Base-by-base conservation (phyloP, 2,888 invertebrate genomes). In the Thumatha senex region DNA sequence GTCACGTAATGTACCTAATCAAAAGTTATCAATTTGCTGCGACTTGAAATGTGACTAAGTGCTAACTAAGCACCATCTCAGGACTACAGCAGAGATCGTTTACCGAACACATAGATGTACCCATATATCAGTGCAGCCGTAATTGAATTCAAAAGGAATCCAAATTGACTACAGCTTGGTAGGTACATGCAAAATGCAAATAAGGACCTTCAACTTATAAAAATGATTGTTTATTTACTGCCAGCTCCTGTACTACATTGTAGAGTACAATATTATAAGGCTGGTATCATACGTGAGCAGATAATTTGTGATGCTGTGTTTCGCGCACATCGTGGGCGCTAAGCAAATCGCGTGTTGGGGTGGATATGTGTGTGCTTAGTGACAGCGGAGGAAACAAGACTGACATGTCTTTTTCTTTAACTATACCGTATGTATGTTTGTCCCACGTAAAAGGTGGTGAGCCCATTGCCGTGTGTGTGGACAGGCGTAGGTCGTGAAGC, bases 221-320 rank as follows among this genome's bases (percentile, higher is more conserved):
- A 39, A 24, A 29, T 12, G n/a, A 29, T 24, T 12, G 10, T 30
- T 39, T 40, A 56, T 62, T 54, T 49, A 38, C 13, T 13, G 10
- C 42, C 8, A 12, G 12, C 63, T 62, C 50, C 39, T 49, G 33
- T 52, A 14, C 55, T 62, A 58, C 53, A 42, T 48, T 48, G 48
- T 41, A 10, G 39, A 14, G 38, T 54, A 42, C 46, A 54, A 30
- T 42, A 46, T 15, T 33, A 60, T 60, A 50, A 48, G 35, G n/a
- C 29, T 14, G 30, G 43, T 47, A 50, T 62, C 58, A 56, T 63
- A 59, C 56, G 59, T 63, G 51, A 66, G 44, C n/a, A 46, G 41
- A 66, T 62, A 63, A 63, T 60, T 63, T 60, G 63, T 55, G 48
- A 53, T 58, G 45, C 48, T 52, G 40, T 52, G 50, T 63, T 24